Evolutionary conservation across 2,888 invertebrate species (phyloP).

Genomic region (Limnephilus marmoratus): DNA sequence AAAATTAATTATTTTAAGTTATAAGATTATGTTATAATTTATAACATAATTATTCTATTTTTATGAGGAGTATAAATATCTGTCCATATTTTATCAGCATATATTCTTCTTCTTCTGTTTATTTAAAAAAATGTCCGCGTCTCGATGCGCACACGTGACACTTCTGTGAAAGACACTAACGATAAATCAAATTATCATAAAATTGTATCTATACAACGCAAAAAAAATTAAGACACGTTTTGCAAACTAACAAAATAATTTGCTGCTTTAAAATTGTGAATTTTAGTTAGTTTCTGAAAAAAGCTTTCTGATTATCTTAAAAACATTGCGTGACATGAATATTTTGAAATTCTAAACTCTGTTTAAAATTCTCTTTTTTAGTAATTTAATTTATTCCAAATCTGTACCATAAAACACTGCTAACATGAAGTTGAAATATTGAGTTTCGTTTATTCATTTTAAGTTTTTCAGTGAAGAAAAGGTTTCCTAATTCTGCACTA

Average conservation of each 20-base stretch:
- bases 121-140: no score
- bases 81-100: no score
- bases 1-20: no score
- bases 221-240: not conserved
- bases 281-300: not conserved
- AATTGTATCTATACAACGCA: not conserved
- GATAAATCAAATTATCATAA: no score
- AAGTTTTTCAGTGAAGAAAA: not conserved
- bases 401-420: not conserved
- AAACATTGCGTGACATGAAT: not conserved
- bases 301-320: not conserved
- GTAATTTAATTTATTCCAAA: not conserved
- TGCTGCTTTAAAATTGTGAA: not conserved
- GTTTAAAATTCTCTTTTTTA: not conserved
- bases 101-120: no score
- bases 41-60: no score
- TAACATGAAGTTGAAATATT: not conserved
- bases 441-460: not conserved
- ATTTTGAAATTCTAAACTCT: not conserved
- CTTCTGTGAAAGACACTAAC: no score
- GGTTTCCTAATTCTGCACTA: conserved; percentile 16
- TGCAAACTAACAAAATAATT: not conserved
- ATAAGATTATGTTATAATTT: no score
- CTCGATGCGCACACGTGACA: no score
- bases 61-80: no score